These are phyloP conservation scores for Crenichthys baileyi DNA, from an alignment of 2,797 vertebrate species.

Conservation along the genomic window DNA sequence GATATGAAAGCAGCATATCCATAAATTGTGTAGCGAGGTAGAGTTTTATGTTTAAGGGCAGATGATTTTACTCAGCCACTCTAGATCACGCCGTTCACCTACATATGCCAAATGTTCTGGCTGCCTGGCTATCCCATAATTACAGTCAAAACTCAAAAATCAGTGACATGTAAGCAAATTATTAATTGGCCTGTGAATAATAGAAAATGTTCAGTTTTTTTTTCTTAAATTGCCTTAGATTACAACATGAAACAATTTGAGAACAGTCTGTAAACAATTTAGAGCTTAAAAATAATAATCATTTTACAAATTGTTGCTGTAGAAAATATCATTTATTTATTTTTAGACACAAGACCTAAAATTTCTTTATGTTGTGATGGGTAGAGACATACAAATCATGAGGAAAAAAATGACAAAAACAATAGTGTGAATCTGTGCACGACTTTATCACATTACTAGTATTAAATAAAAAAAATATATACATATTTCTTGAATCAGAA, in stretches of 20 bases:
- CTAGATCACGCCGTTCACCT: constrained; percentile 24
- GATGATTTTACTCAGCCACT: constrained; percentile 7
- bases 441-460: not conserved
- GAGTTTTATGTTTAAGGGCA: constrained; percentile 36
- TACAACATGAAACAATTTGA: not conserved
- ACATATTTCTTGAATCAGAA: not conserved
- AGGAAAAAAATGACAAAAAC: not conserved
- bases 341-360: not conserved
- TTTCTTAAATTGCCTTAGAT: not conserved
- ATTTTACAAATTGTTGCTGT: no score
- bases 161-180: no score
- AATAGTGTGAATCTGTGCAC: not conserved
- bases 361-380: not conserved
- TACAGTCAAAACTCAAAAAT: not conserved
- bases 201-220: not conserved
- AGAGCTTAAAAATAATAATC: not conserved
- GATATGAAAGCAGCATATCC: constrained; percentile 39
- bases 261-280: not conserved
- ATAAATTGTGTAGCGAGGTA: constrained; percentile 12
- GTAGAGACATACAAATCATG: not conserved
- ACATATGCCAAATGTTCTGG: constrained; percentile 11
- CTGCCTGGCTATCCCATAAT: not conserved
- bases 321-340: no score
- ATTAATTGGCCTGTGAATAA: not conserved
- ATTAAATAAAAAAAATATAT: not conserved